These are phyloP conservation scores for Tachypleus tridentatus DNA, from an alignment of 1,140 invertebrate genomes.

Conservation along the genomic window DNA sequence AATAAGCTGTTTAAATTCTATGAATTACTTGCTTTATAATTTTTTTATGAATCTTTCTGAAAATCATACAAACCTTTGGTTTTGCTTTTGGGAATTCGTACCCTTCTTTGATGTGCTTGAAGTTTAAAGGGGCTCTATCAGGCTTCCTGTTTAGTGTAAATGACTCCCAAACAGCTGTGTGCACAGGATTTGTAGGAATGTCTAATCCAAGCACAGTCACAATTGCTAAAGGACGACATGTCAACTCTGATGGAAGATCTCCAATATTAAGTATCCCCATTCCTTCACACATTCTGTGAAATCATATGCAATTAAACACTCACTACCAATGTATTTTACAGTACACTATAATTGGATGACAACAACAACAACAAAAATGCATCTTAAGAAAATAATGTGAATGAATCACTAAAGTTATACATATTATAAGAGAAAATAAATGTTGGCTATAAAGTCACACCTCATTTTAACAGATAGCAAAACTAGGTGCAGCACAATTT, in stretches of 20 bases:
- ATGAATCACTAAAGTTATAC: too few species aligned
- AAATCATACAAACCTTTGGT: slow-evolving; percentile 49
- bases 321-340: too few species aligned
- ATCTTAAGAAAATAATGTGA: too few species aligned
- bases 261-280: slow-evolving; percentile 16
- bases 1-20: neutral
- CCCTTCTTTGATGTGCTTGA: slow-evolving; percentile 54
- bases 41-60: neutral
- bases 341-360: too few species aligned
- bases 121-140: slow-evolving; percentile 70
- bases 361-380: too few species aligned
- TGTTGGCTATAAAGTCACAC: too few species aligned
- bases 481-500: too few species aligned
- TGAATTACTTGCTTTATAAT: slow-evolving; percentile 1
- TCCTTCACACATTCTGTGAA: too few species aligned
- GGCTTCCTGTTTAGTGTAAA: slow-evolving; percentile 66
- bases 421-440: too few species aligned
- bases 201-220: slow-evolving; percentile 78
- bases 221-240: slow-evolving; percentile 62
- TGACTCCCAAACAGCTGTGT: slow-evolving; percentile 83
- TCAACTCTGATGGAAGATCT: slow-evolving; percentile 43
- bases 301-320: too few species aligned
- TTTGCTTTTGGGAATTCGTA: slow-evolving; percentile 83
- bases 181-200: slow-evolving; percentile 64
- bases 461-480: too few species aligned